Evolutionary conservation across 2,113 vertebrate genomes (phyloP).

Genomic region (Capra hircus): DNA sequence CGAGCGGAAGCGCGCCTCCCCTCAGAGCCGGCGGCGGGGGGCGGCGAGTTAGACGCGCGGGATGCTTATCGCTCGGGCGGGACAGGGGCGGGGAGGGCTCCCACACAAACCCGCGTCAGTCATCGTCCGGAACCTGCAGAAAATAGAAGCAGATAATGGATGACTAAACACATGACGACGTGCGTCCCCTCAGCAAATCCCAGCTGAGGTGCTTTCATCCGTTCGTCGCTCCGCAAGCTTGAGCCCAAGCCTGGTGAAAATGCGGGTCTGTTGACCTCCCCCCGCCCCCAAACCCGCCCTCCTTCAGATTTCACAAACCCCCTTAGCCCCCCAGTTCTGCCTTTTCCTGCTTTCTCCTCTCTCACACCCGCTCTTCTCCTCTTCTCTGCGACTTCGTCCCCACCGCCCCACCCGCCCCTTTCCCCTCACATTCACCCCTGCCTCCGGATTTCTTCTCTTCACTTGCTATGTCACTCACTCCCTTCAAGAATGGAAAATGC

Average conservation of each 20-base stretch:
- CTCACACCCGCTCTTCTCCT: not conserved
- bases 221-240: slow-evolving; percentile 64
- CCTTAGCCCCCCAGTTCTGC: not conserved
- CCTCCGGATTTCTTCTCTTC: not conserved
- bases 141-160: slow-evolving; percentile 82
- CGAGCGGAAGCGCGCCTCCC: slow-evolving; percentile 46
- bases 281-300: not conserved
- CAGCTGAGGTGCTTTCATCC: slow-evolving; percentile 64
- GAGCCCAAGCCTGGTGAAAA: slow-evolving; percentile 65
- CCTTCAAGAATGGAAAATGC: not conserved
- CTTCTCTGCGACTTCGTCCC: not conserved
- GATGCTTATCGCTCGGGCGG: slow-evolving; percentile 56
- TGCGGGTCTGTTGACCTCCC: slow-evolving; percentile 26
- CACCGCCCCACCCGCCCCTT: not conserved
- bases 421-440: not conserved
- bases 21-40: not conserved
- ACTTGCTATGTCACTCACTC: not conserved
- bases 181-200: slow-evolving; percentile 76
- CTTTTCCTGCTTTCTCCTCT: not conserved
- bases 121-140: slow-evolving; percentile 84
- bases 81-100: slow-evolving; percentile 54
- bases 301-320: not conserved
- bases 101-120: slow-evolving; percentile 68
- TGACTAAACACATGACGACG: slow-evolving; percentile 81
- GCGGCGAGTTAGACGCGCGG: slow-evolving; percentile 44